Evolutionary conservation across 1,140 invertebrate species (phyloP), one percentile per base, ranked within the genome.

Genomic region (Cydia pomonella): DNA sequence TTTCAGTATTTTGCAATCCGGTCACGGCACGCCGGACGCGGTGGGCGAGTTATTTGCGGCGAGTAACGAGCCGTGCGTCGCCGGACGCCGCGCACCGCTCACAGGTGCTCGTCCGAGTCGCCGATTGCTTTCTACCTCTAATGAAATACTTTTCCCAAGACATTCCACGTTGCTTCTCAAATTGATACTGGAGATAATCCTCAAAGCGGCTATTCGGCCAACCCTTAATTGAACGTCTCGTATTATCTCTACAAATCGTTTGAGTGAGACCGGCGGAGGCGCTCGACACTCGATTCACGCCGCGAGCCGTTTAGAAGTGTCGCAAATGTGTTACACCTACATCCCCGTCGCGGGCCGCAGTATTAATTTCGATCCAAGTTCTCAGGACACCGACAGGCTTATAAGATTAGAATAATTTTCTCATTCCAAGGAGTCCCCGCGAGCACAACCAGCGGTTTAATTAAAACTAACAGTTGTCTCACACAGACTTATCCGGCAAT

Each of bases 391-490:
- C 85, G 85, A 91, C 86, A 88, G 87, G 88, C 89, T 90, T 91
- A 88, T 90, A 89, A 91, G 87, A 92, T 92, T 92, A 92, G 89
- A 91, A 92, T 92, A 92, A 92, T 92, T 91, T 87, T 87, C 86
- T 86, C 90, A 85, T 92, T 92, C 84, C 84, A 80, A 87, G 84
- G 83, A 87, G 84, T 88, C 81, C 88, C 88, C 84, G 85, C 86
- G 87, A 90, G 82, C 85, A 85, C 82, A 85, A 92, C 84, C 89
- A 88, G 89, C 89, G 86, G 88, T 92, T 92, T 92, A 92, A 92
- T 92, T 92, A 92, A 92, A 92, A 92, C 91, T 92, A 92, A 91
- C 91, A 91, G 91, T 92, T 92, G 90, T 92, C 90, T 92, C 89
- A 89, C 89, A 90, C 89, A 91, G 91, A 91, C 88, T 93, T 91